A percentile compares a stretch with the other conserved stretches of the same genome.
Evolutionary conservation across 2,888 invertebrate genomes (phyloP).

Genomic region (Phrixothrix hirtus): DNA sequence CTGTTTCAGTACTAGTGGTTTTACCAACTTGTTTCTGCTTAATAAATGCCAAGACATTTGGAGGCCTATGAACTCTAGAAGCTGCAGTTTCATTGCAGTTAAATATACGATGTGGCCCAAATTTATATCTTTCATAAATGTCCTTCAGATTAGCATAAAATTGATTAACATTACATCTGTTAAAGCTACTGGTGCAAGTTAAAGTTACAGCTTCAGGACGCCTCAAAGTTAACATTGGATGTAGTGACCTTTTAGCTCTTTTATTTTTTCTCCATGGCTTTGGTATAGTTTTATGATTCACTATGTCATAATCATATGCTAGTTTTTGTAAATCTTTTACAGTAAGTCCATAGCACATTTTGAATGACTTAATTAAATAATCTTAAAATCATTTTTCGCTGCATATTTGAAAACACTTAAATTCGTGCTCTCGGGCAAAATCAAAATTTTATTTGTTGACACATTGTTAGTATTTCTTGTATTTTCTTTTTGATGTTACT

Average conservation of each 20-base stretch:
- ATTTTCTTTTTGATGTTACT: too few species aligned
- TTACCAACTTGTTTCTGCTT: conserved; percentile 24
- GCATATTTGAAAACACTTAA: too few species aligned
- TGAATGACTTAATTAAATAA: conserved; percentile 8
- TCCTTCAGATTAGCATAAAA: conserved; percentile 33
- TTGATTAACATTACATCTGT: conserved; percentile 22
- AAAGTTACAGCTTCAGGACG: conserved; percentile 16
- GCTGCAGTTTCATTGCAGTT: conserved; percentile 37
- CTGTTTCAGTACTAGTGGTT: conserved; percentile 24
- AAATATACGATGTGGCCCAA: conserved; percentile 31
- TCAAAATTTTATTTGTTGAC: too few species aligned
- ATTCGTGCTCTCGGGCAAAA: too few species aligned
- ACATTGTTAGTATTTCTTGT: too few species aligned
- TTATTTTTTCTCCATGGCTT: conserved; percentile 18
- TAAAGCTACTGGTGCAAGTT: conserved; percentile 25
- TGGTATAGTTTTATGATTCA: conserved; percentile 13
- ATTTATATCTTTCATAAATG: conserved; percentile 25
- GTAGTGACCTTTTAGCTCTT: conserved; percentile 13
- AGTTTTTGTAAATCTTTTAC: conserved; percentile 35
- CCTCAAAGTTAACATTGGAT: conserved; percentile 9
- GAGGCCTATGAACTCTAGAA: conserved; percentile 21
- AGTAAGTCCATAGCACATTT: conserved; percentile 37
- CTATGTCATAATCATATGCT: conserved; percentile 39
- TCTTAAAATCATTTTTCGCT: too few species aligned
- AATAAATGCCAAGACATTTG: conserved; percentile 12